Evolutionary conservation across 2,797 vertebrate species (phyloP), one percentile per base, ranked within the genome.

Genomic region (Melanogrammus aeglefinus): DNA sequence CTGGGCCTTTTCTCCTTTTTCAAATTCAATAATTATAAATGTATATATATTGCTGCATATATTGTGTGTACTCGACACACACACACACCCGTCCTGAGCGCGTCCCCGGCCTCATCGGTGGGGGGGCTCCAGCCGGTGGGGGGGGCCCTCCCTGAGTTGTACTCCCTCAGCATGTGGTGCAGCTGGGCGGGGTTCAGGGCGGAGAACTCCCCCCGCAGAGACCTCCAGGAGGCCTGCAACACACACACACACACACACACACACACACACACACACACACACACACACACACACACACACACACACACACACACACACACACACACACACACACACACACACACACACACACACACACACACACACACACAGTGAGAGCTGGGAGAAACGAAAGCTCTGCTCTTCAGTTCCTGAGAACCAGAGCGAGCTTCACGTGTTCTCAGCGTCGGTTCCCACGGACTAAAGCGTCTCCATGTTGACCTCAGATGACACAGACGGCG

Each of bases 111-210:
- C 0, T 95, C 91, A 0, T 88, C 90, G 0, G 80, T 75, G 0
- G 92, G 70, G 0, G 94, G 94, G 4, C 9, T 91, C 94, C 94
- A 95, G 21, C 84, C 84, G 0, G 80, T 9, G 35, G 93, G 93
- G 74, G 88, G 88, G 14, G 81, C 9, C 75, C 85, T 91, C 10
- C 86, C 89, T 0, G 85, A 86, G 86, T 75, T 90, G 85, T 95
- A 95, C 79, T 94, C 93, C 47, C 89, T 88, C 82, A 95, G 82
- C 93, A 95, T 93, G 88, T 95, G 94, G 83, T 95, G 93, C 38
- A 95, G 91, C 89, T 95, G 95, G 4, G 94, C 92, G 0, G 94
- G 78, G 69, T 93, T 94, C 78, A 95, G 86, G 27, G 93, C 87
- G 0, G 89, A 41, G 57, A 94, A 95, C 85, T 95, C 94, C 0